A percentile compares a stretch with the other conserved stretches of the same genome.
Conservation (phyloP, 2,888 invertebrate species). For the Seira musarum region DNA sequence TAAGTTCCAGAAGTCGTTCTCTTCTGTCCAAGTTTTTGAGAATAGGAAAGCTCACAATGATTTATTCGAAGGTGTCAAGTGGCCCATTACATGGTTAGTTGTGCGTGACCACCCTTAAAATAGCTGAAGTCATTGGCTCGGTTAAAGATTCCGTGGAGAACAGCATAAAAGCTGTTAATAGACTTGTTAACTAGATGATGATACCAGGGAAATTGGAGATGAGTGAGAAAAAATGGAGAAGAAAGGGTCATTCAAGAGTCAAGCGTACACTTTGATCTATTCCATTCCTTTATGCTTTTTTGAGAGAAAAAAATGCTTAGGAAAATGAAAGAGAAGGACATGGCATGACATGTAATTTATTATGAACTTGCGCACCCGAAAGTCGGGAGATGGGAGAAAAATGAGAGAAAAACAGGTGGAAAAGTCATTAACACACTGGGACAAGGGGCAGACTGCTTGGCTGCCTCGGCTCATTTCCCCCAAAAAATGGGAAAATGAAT, state of each 20-base stretch:
- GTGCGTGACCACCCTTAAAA: constrained; percentile 52
- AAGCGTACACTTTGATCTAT: background rate
- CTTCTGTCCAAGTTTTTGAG: background rate
- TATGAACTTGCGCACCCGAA: background rate
- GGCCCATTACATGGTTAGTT: constrained; percentile 48
- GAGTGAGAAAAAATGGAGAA: constrained; percentile 45
- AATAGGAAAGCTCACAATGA: background rate
- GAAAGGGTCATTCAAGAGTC: background rate
- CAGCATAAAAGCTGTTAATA: constrained; percentile 4
- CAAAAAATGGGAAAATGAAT: background rate
- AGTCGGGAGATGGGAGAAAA: constrained; percentile 40
- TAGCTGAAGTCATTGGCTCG: background rate
- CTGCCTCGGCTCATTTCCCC: background rate
- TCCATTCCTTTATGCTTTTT: background rate
- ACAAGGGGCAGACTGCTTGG: constrained; percentile 27
- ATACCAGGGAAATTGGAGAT: constrained; percentile 45
- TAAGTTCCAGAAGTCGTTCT: constrained; percentile 3
- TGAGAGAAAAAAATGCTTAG: background rate
- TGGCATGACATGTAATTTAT: constrained; percentile 42
- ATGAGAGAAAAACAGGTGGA: constrained; percentile 58
- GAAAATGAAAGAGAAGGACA: background rate
- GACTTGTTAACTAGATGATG: constrained; percentile 37
- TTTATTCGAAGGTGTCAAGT: constrained; percentile 37
- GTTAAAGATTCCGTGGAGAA: background rate
- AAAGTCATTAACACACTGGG: constrained; percentile 50